Evolutionary conservation across 2,888 invertebrate genomes (phyloP), one percentile per base, ranked within the genome.

Genomic region (Drosophila mercatorum): DNA sequence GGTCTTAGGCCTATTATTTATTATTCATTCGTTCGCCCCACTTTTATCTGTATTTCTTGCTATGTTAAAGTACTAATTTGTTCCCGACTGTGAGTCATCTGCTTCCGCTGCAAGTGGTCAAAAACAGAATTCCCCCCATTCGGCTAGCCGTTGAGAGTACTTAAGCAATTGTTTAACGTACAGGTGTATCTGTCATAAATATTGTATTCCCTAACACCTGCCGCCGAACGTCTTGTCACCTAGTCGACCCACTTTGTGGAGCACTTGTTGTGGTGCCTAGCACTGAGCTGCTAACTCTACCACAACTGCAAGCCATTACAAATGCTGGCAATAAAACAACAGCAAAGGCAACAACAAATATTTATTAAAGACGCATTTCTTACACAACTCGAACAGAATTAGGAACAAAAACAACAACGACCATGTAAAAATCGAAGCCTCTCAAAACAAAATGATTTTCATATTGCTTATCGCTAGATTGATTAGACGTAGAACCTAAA

Each of bases 311-410:
- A 68, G 51, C 73, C 28, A 47, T 17, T 11, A 47, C 47, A 40
- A n/a, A 38, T 38, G 47, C 59, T 40, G 28, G 3, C 26, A n/a
- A 38, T 40, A 59, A 57, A 58, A 12, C 22, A 52, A 38, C 38
- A 38, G 2, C 36, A 38, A 34, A 10, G 10, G 12, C 43, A 65
- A 73, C 40, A 73, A 81, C 64, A 65, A 26, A 55, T 38, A 60
- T 85, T 80, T 85, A 75, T 73, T 73, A 44, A 80, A 88, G 88
- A 83, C 88, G 76, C 81, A 83, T 75, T 81, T 81, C 83, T 87
- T 87, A 65, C 83, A 78, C 88, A 83, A 75, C 63, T 44, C 12
- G 8, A 34, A 0, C 12, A 40, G 7, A 38, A 51, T 3, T 36
- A 3, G 1, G 55, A 43, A 31, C 56, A 36, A 46, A 22, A 43